Evolutionary conservation across 2,113 vertebrate species (phyloP), one percentile per base, ranked within the genome.

Genomic region (Ranitomeya variabilis): DNA sequence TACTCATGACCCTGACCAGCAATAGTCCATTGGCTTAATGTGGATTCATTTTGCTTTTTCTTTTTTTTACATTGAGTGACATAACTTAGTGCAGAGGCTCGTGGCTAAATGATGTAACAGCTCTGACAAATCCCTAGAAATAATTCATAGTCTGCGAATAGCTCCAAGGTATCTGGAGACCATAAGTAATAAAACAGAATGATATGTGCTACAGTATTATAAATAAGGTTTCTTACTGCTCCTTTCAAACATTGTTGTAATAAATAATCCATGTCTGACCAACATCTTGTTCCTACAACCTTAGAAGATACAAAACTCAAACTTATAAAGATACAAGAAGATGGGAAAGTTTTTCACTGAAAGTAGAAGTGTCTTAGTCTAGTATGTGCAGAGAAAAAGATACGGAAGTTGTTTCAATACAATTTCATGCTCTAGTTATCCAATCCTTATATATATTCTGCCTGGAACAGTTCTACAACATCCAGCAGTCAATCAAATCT

Each of bases 61-160:
- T 9, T 74, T 76, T 18, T 45, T 71, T 31, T 51, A 19, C 45
- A 51, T 31, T 31, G 73, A 76, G 15, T 74, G 18, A 52, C 73
- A 76, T 52, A 76, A 52, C 60, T 80, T 60, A 80, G n/a, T 23
- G 26, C 6, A 15, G 7, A 64, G 59, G 80, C 57, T 81, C 45
- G 19, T 59, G 80, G 80, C 26, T 19, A 45, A 62, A 81, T 81
- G 51, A 62, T 62, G 26, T 37, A 81, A 62, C 80, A 19, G 15
- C 15, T 81, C 57, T 62, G 59, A 81, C 18, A 21, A 59, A 64
- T 23, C 15, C 14, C 19, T 45, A 18, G 15, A 62, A 59, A 81
- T 57, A 60, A 81, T 76, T 76, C 51, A 76, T 76, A 76, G 51
- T 76, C 55, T 16, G 55, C 60, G 23, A 60, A 81, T 15, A 31